Percentiles rank a stretch among this genome's conserved stretches.
phyloP scores from a whole-genome alignment of 1,140 invertebrate species.

The Trialeurodes vaporariorum region DNA sequence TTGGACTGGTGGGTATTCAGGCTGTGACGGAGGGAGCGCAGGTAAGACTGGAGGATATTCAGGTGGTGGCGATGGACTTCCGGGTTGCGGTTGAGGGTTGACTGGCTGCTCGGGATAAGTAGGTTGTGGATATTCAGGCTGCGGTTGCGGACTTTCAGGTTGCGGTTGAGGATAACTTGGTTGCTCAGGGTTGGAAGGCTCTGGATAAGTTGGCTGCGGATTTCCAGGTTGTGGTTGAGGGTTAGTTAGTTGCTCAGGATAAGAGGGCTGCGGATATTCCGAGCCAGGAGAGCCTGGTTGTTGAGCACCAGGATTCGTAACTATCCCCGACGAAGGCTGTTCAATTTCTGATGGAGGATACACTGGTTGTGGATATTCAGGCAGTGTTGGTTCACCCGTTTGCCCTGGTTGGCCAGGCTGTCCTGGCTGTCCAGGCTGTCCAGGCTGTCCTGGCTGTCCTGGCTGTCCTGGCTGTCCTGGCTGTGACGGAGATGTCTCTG shows the following conservation, averaged over 20 bases:
- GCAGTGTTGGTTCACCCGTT: too few relatives aligned
- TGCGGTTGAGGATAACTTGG: slow-evolving; percentile 2
- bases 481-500: background rate
- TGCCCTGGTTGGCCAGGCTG: slow-evolving; percentile 19
- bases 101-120: too few relatives aligned
- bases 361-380: background rate
- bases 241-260: background rate
- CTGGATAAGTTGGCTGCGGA: slow-evolving; percentile 18
- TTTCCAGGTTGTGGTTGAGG: background rate
- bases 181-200: slow-evolving; percentile 8
- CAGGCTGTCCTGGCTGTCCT: slow-evolving; percentile 19
- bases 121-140: background rate
- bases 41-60: slow-evolving; percentile 3
- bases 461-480: slow-evolving; percentile 8
- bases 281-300: too few relatives aligned
- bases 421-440: slow-evolving; percentile 24
- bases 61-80: background rate
- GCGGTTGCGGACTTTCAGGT: slow-evolving; percentile 3
- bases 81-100: background rate
- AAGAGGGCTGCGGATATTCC: too few relatives aligned
- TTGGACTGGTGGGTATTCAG: slow-evolving; percentile 5
- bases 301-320: too few relatives aligned
- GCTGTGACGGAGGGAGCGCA: background rate
- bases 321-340: too few relatives aligned
- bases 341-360: too few relatives aligned